Percentiles rank a stretch among this genome's conserved stretches.
These are phyloP conservation scores for Brachyptera risi DNA, from an alignment of 2,888 invertebrate species.

Conservation along the genomic window DNA sequence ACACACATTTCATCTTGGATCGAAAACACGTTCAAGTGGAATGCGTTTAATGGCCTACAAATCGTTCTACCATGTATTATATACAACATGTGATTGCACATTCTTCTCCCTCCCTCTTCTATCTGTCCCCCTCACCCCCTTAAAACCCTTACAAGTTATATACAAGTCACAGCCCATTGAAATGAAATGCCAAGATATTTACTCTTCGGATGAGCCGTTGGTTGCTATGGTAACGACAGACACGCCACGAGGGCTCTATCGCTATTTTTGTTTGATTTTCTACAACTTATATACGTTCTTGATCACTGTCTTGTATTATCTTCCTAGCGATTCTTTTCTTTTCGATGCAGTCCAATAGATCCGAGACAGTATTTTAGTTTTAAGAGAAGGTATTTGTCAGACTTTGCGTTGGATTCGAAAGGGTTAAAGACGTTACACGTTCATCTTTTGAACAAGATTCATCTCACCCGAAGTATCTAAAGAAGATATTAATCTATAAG, in stretches of 20 bases:
- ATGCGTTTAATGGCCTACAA: background rate
- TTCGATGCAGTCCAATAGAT: background rate
- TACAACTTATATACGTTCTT: background rate
- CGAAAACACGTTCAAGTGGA: background rate
- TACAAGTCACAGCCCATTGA: too few relatives aligned
- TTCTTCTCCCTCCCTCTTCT: background rate
- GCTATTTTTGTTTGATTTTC: slow-evolving; percentile 6
- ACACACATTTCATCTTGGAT: too few relatives aligned
- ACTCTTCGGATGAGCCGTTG: slow-evolving; percentile 2
- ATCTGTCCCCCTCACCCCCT: background rate
- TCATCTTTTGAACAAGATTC: too few relatives aligned
- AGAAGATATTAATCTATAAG: too few relatives aligned
- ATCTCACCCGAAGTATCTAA: too few relatives aligned
- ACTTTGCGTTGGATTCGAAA: background rate
- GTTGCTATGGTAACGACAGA: slow-evolving; percentile 4
- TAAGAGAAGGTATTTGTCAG: slow-evolving; percentile 1
- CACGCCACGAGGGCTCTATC: background rate
- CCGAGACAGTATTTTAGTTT: slow-evolving; percentile 8
- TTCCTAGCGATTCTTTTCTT: background rate
- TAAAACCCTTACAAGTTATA: too few relatives aligned
- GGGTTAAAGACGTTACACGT: background rate
- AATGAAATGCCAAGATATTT: slow-evolving; percentile 11
- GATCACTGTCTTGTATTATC: background rate
- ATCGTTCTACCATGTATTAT: too few relatives aligned
- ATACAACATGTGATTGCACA: background rate